Evolutionary conservation across 1,140 invertebrate species (phyloP), one percentile per base, ranked within the genome.

Genomic region (Leptonema lineaticorne): DNA sequence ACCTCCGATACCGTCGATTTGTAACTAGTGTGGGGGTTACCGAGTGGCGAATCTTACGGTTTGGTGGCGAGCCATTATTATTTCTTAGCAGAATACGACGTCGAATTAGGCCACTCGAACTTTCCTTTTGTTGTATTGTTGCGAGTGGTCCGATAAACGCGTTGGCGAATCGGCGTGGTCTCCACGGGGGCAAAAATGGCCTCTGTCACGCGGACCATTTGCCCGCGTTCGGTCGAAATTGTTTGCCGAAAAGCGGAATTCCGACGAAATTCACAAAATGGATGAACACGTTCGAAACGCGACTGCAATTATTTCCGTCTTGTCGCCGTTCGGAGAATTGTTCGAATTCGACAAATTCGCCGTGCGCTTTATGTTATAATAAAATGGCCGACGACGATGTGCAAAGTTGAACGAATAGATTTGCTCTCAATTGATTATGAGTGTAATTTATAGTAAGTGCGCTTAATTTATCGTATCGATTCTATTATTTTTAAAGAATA

Each of bases 21-120:
- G 45, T 45, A 41, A 63, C 62, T 58, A 67, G 66, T 67, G 37
- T 70, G 66, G 69, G 37, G 62, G 56, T n/a, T n/a, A n/a, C n/a
- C n/a, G n/a, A n/a, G n/a, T n/a, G n/a, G 22, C 48, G 65, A 67
- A 70, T 70, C 64, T 70, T 70, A 63, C 57, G 45, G 56, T 41
- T 22, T 59, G 50, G 24, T 22, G 27, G 69, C 16, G n/a, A 11
- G 28, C 65, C 70, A 71, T 71, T 71, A 71, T 71, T 46, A 26
- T 62, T 45, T 62, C 37, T 71, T 62, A 64, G 63, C 64, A 63
- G 24, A 67, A 67, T 41, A 65, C 60, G 62, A 53, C 33, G 41
- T 57, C 22, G 69, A 70, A 65, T 50, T 70, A 63, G 56, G 63
- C 63, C 48, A 57, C 62, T 37, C 48, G 30, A 56, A 37, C 65